phyloP scores from a whole-genome alignment of 2,888 invertebrate genomes.

The Eristalis arbustorum region DNA sequence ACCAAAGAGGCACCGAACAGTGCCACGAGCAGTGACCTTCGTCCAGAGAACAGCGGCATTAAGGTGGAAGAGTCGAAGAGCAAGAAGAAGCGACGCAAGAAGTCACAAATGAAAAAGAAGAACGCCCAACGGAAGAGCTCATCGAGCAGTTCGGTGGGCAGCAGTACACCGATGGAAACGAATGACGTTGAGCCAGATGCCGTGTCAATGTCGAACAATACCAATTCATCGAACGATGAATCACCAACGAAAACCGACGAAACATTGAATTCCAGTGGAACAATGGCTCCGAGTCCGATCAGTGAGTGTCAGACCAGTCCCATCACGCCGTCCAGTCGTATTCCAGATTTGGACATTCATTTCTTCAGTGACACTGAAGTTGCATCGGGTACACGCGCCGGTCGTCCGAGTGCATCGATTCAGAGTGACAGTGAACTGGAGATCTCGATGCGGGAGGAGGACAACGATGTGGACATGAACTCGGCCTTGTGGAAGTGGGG shows the following conservation, averaged over 20 bases:
- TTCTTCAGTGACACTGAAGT: conserved; percentile 97
- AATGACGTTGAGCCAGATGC: conserved; percentile 75
- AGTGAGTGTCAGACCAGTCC: conserved; percentile 73
- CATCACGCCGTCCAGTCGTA: conserved; percentile 78
- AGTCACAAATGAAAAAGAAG: conserved; percentile 89
- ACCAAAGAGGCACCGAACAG: conserved; percentile 42
- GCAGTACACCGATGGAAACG: conserved; percentile 73
- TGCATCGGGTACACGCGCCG: conserved; percentile 84
- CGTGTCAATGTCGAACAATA: conserved; percentile 75
- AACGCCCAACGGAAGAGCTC: conserved; percentile 87
- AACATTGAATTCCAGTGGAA: conserved; percentile 74
- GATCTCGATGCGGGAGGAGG: conserved; percentile 81
- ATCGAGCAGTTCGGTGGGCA: conserved; percentile 79
- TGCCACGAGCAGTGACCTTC: conserved; percentile 15
- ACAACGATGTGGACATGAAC: conserved; percentile 74
- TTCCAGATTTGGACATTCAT: conserved; percentile 86
- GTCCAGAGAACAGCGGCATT: conserved; percentile 75
- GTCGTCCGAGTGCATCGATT: conserved; percentile 90
- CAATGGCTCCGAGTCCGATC: conserved; percentile 73
- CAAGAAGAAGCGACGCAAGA: conserved; percentile 90
- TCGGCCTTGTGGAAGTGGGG: conserved; percentile 92
- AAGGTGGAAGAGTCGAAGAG: conserved; percentile 80
- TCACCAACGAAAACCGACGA: conserved; percentile 76
- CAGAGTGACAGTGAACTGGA: conserved; percentile 98
- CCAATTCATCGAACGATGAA: conserved; percentile 77